phyloP scores from a whole-genome alignment of 1,140 invertebrate species.

The Diprion similis region DNA sequence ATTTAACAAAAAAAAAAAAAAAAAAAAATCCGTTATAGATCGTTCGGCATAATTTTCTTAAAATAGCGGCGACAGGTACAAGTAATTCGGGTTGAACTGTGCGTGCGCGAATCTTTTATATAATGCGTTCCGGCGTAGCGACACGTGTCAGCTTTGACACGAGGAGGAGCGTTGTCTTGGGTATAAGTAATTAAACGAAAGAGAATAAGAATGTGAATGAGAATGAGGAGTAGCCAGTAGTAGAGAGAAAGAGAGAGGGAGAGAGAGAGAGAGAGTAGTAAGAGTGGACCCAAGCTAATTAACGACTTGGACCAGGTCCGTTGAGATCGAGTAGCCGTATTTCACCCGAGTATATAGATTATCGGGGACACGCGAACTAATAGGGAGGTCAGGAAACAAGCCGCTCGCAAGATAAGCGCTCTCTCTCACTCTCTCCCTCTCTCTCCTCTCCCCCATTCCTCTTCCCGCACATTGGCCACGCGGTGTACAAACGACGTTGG shows the following conservation, averaged over 20 bases:
- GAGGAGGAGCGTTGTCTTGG: neutral
- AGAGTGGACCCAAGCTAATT: slow-evolving; percentile 41
- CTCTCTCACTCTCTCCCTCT: too few relatives aligned
- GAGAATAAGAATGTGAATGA: slow-evolving; percentile 6
- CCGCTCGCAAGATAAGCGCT: slow-evolving; percentile 46
- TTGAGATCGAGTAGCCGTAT: slow-evolving; percentile 56
- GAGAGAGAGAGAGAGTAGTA: slow-evolving; percentile 25
- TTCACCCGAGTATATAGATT: slow-evolving; percentile 44
- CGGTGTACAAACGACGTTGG: slow-evolving; percentile 16
- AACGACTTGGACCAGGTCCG: slow-evolving; percentile 45
- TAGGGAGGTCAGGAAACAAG: slow-evolving; percentile 53
- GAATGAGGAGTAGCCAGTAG: slow-evolving; percentile 20
- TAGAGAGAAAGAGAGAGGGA: slow-evolving; percentile 17
- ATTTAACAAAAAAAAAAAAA: too few relatives aligned
- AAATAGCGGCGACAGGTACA: too few relatives aligned
- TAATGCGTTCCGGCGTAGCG: neutral
- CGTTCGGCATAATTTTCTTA: too few relatives aligned
- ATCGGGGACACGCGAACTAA: slow-evolving; percentile 47
- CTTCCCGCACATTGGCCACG: neutral
- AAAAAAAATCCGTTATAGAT: too few relatives aligned
- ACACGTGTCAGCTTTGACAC: neutral
- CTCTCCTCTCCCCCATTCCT: slow-evolving; percentile 12
- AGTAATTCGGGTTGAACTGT: too few relatives aligned
- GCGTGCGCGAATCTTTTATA: neutral
- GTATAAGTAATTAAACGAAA: neutral